A percentile compares a stretch with the other conserved stretches of the same genome.
These are phyloP conservation scores for Mormyrus iriodes DNA, from an alignment of 2,113 vertebrate genomes.

Conservation along the genomic window DNA sequence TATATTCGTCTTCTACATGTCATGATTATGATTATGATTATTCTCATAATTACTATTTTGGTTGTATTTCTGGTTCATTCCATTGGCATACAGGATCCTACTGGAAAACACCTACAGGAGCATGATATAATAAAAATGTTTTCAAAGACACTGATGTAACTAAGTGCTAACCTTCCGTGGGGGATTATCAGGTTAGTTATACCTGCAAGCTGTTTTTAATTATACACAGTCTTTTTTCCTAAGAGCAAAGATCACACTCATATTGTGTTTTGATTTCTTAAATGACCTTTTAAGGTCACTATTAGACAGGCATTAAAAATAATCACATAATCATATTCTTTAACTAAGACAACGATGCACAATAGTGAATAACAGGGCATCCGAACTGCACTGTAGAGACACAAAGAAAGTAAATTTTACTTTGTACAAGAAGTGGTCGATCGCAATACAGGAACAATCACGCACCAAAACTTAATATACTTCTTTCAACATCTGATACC, in stretches of 20 bases:
- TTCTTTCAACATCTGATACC: neutral
- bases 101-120: neutral
- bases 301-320: neutral
- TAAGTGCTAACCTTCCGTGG: neutral
- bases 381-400: neutral
- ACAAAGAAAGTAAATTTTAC: neutral
- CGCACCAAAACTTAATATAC: neutral
- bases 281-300: neutral
- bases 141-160: neutral
- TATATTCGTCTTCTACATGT: neutral
- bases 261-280: neutral
- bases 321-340: neutral
- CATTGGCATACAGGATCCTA: neutral
- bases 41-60: neutral
- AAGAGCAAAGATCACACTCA: neutral
- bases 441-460: neutral
- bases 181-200: neutral
- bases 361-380: neutral
- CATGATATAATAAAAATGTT: neutral
- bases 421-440: neutral
- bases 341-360: neutral
- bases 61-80: neutral
- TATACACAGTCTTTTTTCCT: neutral
- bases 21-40: neutral
- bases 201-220: constrained; percentile 3